Conservation (phyloP, 2,888 invertebrate species). For the Netelia inedita region DNA sequence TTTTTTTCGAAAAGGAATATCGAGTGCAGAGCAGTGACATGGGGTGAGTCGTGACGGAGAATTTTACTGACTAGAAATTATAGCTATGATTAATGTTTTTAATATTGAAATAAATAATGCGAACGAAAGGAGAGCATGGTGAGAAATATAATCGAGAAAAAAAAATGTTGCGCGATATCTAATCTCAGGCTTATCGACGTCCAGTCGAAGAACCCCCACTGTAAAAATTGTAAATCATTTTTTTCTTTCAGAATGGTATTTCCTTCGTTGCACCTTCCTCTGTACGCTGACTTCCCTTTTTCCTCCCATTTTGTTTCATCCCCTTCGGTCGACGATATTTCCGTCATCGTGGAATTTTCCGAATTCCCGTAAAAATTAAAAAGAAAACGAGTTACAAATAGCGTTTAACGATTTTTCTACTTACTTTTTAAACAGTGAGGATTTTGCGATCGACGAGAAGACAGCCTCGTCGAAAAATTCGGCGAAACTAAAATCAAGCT, state of each 20-base stretch:
- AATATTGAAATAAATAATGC: background rate
- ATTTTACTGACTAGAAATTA: background rate
- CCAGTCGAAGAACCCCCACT: conserved; percentile 48
- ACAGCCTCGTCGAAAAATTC: conserved; percentile 31
- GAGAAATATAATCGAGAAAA: background rate
- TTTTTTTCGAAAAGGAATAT: conserved; percentile 6
- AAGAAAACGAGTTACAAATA: background rate
- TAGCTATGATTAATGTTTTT: background rate
- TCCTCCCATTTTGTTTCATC: background rate
- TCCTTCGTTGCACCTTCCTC: conserved; percentile 9
- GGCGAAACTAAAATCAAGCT: conserved; percentile 27
- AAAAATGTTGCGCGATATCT: conserved; percentile 54
- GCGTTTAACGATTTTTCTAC: background rate
- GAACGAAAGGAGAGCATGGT: no score
- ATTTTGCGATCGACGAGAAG: conserved; percentile 39
- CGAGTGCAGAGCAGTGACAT: conserved; percentile 17
- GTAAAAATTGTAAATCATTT: conserved; percentile 19
- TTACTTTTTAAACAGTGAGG: conserved; percentile 53
- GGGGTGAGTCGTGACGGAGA: conserved; percentile 55
- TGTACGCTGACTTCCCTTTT: background rate
- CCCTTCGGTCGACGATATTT: no score
- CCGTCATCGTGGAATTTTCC: no score
- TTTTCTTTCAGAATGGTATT: conserved; percentile 29
- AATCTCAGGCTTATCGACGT: conserved; percentile 62
- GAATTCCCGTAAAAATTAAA: no score